These are phyloP conservation scores for Cotesia typhae DNA, from an alignment of 1,140 invertebrate species.

Conservation along the genomic window DNA sequence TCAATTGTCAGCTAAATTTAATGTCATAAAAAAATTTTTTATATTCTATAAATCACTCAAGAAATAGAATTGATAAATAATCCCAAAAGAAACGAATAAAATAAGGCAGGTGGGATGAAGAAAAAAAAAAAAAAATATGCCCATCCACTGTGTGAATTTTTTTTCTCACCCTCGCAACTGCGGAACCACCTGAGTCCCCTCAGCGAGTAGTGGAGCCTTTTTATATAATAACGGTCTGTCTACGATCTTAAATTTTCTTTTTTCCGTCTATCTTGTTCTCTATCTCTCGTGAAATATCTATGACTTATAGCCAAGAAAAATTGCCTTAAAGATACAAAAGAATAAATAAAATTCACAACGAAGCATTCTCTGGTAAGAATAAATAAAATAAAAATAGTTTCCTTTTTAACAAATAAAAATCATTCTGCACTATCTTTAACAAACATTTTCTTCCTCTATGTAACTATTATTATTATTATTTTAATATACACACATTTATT, in stretches of 20 bases:
- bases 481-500: not conserved
- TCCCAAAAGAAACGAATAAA: no score
- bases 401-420: not conserved
- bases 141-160: no score
- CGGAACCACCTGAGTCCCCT: no score
- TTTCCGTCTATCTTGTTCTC: slow-evolving; percentile 15
- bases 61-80: no score
- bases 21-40: not conserved
- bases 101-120: no score
- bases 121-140: no score
- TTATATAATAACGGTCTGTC: no score
- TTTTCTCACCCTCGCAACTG: no score
- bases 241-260: slow-evolving; percentile 1
- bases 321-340: slow-evolving; percentile 20
- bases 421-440: slow-evolving; percentile 16
- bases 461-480: no score
- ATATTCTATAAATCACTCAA: not conserved
- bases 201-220: no score
- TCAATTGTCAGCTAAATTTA: not conserved
- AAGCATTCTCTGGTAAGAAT: not conserved
- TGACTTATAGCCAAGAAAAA: slow-evolving; percentile 31
- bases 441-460: not conserved
- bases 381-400: not conserved
- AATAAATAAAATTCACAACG: no score
- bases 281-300: slow-evolving; percentile 12